Conservation (phyloP, 2,113 vertebrate species). For the Atrichornis clamosus region DNA sequence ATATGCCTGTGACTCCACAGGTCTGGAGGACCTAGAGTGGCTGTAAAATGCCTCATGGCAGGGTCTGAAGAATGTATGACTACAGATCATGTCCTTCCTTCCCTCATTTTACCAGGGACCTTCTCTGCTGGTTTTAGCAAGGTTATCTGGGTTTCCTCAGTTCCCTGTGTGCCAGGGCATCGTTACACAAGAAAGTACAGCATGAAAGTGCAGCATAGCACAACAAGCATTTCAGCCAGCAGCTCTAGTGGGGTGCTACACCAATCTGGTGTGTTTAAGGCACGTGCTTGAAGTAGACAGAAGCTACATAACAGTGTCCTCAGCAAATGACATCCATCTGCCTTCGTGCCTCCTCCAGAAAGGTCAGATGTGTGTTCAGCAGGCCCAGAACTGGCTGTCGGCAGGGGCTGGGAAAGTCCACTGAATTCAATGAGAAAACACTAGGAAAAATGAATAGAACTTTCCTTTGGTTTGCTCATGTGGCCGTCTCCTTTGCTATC, state of each 20-base stretch:
- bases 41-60: not conserved
- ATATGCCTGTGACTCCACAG: not conserved
- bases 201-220: not conserved
- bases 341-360: not conserved
- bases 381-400: not conserved
- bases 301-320: not conserved
- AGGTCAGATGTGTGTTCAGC: not conserved
- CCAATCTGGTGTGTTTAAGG: rapidly evolving
- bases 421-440: not conserved
- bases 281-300: not conserved
- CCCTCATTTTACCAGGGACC: not conserved
- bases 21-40: not conserved
- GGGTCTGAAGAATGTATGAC: not conserved
- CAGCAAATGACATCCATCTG: not conserved
- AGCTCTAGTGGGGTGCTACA: not conserved
- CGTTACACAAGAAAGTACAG: not conserved
- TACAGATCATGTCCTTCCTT: not conserved
- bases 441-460: not conserved
- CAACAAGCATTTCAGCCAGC: not conserved
- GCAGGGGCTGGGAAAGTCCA: not conserved
- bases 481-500: not conserved
- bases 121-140: not conserved
- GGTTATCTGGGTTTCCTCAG: not conserved
- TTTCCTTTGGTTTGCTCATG: not conserved
- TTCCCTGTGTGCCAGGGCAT: not conserved